Evolutionary conservation across 2,797 vertebrate genomes (phyloP).

Genomic region (Tangara arthus): DNA sequence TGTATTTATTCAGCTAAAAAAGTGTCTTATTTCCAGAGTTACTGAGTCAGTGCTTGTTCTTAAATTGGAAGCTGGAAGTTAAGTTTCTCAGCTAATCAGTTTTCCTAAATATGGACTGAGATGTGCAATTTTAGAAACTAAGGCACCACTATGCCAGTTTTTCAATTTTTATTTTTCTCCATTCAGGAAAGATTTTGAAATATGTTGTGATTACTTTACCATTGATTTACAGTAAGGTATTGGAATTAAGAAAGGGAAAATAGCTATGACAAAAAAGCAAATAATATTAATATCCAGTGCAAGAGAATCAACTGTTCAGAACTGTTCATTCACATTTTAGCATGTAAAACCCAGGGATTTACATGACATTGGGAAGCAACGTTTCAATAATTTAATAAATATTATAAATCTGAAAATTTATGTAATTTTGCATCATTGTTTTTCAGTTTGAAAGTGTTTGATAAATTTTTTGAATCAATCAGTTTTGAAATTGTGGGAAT

Average conservation of each 20-base stretch:
- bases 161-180: constrained; percentile 5
- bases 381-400: background rate
- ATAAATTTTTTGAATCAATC: background rate
- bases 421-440: background rate
- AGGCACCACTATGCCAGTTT: background rate
- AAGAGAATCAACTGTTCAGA: background rate
- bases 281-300: background rate
- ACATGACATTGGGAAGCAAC: background rate
- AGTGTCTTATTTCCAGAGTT: background rate
- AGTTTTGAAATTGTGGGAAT: background rate
- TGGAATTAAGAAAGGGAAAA: background rate
- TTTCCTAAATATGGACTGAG: background rate
- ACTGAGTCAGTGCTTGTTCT: background rate
- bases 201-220: background rate
- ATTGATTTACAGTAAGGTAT: background rate
- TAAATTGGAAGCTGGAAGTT: background rate
- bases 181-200: background rate
- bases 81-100: constrained; percentile 11
- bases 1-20: background rate
- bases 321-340: background rate
- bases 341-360: background rate
- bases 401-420: background rate
- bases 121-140: background rate
- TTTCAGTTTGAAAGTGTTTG: background rate
- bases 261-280: background rate